These are phyloP conservation scores for Fundulus diaphanus DNA, from an alignment of 2,797 vertebrate genomes.

Conservation along the genomic window DNA sequence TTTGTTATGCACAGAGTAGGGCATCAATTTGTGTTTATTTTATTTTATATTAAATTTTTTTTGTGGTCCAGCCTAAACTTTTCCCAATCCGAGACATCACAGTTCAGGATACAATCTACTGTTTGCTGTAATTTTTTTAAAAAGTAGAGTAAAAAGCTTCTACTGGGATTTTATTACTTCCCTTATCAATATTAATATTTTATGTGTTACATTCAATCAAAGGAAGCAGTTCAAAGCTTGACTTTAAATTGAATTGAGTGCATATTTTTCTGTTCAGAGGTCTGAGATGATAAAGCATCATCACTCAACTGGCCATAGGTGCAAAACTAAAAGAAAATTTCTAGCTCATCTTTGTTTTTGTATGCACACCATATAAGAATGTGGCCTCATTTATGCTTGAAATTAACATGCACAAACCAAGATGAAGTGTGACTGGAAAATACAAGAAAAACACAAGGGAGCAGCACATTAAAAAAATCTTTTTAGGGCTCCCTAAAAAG, in stretches of 20 bases:
- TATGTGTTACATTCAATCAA: background rate
- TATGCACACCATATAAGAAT: constrained; percentile 56
- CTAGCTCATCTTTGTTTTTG: constrained; percentile 54
- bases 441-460: constrained; percentile 66
- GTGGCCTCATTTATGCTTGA: constrained; percentile 70
- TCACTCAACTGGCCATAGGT: constrained; percentile 51
- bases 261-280: constrained; percentile 12
- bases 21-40: background rate
- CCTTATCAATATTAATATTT: background rate
- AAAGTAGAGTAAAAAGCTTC: background rate
- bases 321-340: constrained; percentile 64
- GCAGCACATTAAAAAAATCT: constrained; percentile 59
- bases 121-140: background rate
- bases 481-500: constrained; percentile 73
- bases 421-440: constrained; percentile 63
- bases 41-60: no score
- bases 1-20: background rate
- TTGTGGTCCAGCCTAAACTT: background rate
- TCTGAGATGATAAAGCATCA: constrained; percentile 41
- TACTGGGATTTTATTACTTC: background rate
- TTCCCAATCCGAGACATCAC: background rate
- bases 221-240: background rate
- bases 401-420: constrained; percentile 73
- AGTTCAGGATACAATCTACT: background rate
- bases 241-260: background rate